These are phyloP conservation scores for Distichodus sexfasciatus DNA, from an alignment of 2,797 vertebrate genomes.

Conservation along the genomic window DNA sequence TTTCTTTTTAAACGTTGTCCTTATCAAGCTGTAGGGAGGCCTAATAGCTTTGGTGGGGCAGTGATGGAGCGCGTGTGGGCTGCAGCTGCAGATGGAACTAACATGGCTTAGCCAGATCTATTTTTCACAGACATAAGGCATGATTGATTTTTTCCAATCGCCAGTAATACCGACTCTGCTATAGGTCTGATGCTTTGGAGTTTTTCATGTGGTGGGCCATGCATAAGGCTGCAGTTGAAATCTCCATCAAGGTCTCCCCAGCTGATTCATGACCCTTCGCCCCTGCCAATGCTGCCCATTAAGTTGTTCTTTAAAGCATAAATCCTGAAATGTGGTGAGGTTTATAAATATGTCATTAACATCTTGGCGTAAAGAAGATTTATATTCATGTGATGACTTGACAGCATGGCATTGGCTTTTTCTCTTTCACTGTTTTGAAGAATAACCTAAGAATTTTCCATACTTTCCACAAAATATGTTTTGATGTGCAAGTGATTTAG, in stretches of 20 bases:
- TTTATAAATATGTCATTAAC: slow-evolving; percentile 5
- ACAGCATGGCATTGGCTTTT: slow-evolving; percentile 3
- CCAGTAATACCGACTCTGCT: slow-evolving; percentile 45
- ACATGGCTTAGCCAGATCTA: slow-evolving; percentile 15
- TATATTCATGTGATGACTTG: slow-evolving; percentile 19
- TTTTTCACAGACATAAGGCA: slow-evolving; percentile 30
- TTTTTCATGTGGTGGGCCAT: slow-evolving; percentile 41
- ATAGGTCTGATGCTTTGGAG: slow-evolving; percentile 39
- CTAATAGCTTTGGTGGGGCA: slow-evolving; percentile 23
- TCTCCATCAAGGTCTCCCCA: slow-evolving; percentile 53
- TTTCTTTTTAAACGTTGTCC: slow-evolving; percentile 24
- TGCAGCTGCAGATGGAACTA: slow-evolving; percentile 17
- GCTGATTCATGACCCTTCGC: slow-evolving; percentile 48
- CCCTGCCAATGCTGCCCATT: slow-evolving; percentile 22
- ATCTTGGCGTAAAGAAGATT: slow-evolving; percentile 1
- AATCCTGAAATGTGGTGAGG: slow-evolving; percentile 5
- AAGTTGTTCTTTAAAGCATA: not conserved
- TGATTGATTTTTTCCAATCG: slow-evolving; percentile 50
- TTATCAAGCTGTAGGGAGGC: slow-evolving; percentile 19
- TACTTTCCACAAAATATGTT: not conserved
- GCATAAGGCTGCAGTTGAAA: slow-evolving; percentile 52
- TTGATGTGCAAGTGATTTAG: not conserved
- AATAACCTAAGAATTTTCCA: too few relatives aligned
- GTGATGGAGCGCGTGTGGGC: slow-evolving; percentile 5
- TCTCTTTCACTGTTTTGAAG: slow-evolving; percentile 21